Evolutionary conservation across 2,888 invertebrate species (phyloP).

Genomic region (Drosophila austrosaltans): DNA sequence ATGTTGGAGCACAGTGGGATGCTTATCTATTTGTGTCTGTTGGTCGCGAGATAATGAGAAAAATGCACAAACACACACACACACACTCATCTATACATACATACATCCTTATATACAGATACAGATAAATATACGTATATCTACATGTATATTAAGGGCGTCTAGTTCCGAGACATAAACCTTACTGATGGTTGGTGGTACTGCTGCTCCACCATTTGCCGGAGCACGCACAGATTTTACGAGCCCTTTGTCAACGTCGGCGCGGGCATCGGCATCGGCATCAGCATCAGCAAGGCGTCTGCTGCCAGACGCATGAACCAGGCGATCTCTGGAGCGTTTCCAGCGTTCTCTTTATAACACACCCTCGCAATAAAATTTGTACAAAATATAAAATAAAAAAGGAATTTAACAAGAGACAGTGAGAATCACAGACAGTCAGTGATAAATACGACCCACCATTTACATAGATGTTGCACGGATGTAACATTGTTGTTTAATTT

Average conservation of each 20-base stretch:
- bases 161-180: slow-evolving; percentile 73
- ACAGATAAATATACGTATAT: too few species aligned
- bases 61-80: slow-evolving; percentile 55
- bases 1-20: slow-evolving; percentile 57
- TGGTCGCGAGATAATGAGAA: slow-evolving; percentile 68
- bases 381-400: slow-evolving; percentile 26
- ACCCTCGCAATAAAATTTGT: slow-evolving; percentile 58
- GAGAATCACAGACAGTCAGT: slow-evolving; percentile 14
- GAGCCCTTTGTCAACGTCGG: slow-evolving; percentile 39
- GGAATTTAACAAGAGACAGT: background rate
- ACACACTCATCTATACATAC: too few species aligned
- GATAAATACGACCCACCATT: slow-evolving; percentile 7
- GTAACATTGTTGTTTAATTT: slow-evolving; percentile 33
- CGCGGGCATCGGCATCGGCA: too few species aligned
- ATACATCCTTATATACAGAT: too few species aligned
- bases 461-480: background rate
- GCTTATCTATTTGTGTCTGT: slow-evolving; percentile 64
- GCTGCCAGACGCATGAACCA: slow-evolving; percentile 69
- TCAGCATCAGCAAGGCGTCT: slow-evolving; percentile 12
- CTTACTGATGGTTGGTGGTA: slow-evolving; percentile 26
- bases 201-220: slow-evolving; percentile 19
- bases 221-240: slow-evolving; percentile 51
- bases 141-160: slow-evolving; percentile 42
- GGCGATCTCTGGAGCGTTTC: slow-evolving; percentile 53
- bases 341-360: slow-evolving; percentile 9